phyloP scores from a whole-genome alignment of 2,888 invertebrate genomes.

The Leptarthrus brevirostris region DNA sequence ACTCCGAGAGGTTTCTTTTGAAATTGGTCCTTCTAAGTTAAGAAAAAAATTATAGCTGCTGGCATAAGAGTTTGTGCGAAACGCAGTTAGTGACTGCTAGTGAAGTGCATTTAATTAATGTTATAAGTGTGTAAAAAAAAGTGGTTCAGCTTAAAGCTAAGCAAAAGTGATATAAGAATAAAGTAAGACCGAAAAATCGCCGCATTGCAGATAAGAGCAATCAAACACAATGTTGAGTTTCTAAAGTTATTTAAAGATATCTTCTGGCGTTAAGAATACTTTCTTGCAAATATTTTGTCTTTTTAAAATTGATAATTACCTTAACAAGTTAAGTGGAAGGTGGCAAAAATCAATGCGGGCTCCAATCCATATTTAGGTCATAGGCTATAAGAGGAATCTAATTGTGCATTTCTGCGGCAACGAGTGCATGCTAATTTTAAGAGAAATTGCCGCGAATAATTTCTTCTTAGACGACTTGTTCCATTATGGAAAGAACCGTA shows the following conservation, averaged over 20 bases:
- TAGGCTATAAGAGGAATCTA: not conserved
- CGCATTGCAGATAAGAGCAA: slow-evolving; percentile 41
- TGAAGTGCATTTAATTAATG: too few relatives aligned
- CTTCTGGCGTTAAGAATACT: not conserved
- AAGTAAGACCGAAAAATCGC: slow-evolving; percentile 6
- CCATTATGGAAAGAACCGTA: too few relatives aligned
- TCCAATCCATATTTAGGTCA: slow-evolving; percentile 28
- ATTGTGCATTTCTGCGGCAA: too few relatives aligned
- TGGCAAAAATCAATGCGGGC: slow-evolving; percentile 40
- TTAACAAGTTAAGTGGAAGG: slow-evolving; percentile 10
- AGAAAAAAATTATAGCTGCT: not conserved
- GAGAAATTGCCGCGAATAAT: not conserved
- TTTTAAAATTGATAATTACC: slow-evolving; percentile 20
- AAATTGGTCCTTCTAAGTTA: not conserved
- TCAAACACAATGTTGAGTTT: not conserved
- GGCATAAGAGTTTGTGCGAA: not conserved
- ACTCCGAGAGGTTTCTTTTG: slow-evolving; percentile 13
- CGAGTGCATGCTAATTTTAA: too few relatives aligned
- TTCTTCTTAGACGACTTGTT: not conserved
- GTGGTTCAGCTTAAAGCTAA: not conserved
- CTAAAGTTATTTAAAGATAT: slow-evolving; percentile 28
- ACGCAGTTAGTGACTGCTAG: not conserved
- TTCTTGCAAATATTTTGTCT: not conserved
- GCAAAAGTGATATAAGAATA: slow-evolving; percentile 1
- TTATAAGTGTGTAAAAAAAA: not conserved